A percentile compares a stretch with the other conserved stretches of the same genome.
phyloP scores from a whole-genome alignment of 37 sponge, comb jelly and placozoan species.

The Agelas oroides region DNA sequence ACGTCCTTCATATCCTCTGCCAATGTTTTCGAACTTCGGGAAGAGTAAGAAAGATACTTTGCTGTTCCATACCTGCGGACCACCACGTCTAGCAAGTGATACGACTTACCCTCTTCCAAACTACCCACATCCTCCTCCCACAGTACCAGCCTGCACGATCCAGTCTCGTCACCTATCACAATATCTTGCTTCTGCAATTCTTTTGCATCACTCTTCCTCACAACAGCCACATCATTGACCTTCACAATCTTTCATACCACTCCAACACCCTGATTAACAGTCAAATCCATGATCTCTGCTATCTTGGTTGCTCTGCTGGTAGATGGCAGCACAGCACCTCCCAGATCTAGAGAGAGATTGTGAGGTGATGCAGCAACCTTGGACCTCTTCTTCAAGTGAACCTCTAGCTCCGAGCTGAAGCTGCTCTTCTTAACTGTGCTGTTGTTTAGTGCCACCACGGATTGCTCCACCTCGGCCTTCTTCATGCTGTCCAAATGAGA shows the following conservation, averaged over 20 bases:
- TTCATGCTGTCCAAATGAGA: not conserved
- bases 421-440: not conserved
- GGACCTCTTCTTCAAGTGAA: not conserved
- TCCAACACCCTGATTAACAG: not conserved
- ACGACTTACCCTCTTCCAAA: not conserved
- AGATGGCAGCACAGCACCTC: no score
- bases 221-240: not conserved
- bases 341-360: not conserved
- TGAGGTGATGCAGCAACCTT: not conserved
- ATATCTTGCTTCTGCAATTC: slow-evolving; percentile 1
- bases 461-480: not conserved
- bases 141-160: not conserved
- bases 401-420: not conserved
- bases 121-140: slow-evolving; percentile 1
- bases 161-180: not conserved
- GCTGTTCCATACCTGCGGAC: not conserved
- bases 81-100: not conserved
- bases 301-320: not conserved
- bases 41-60: not conserved
- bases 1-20: no score
- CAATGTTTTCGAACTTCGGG: no score
- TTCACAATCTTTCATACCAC: not conserved
- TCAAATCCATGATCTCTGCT: not conserved
- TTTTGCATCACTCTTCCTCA: not conserved
- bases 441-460: not conserved